Base-by-base conservation (phyloP, 2,797 vertebrate genomes). In the Characodon lateralis region DNA sequence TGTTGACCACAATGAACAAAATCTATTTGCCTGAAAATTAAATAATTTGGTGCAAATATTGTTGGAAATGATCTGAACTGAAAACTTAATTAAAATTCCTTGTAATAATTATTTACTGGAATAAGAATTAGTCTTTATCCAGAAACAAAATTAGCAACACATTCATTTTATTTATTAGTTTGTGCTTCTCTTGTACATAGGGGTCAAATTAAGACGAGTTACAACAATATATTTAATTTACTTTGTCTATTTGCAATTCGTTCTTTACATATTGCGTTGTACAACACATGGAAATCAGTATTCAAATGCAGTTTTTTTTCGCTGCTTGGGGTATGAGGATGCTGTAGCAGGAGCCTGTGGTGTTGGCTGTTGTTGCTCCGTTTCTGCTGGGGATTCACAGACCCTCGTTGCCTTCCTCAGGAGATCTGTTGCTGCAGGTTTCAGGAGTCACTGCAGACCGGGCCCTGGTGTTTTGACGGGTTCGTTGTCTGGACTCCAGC, bases 401-500 rank as follows among this genome's bases (percentile, higher is more conserved):
- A 24, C 8, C 2, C 12, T 3, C 13, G 3, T 28, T 46, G 28
- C 61, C 68, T 65, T 78, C 78, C 79, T 66, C 72, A 28, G 20
- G 6, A 24, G 22, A 50, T 68, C 3, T 68, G 71, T 22, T 31
- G 46, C 35, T 13, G 41, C n/a, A 35, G 28, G 26, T 1, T 39
- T 46, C 50, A 39, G 61, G 58, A 14, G 74, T 73, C 78, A 59
- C 78, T 51, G 69, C 24, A 20, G 72, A 51, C 35, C 8, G 39
- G 16, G n/a, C n/a, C 61, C 43, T 46, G 43, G 43, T 46, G 6
- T 59, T 41, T 69, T n/a, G 35, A 46, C 56, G 58, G 72, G 50
- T 65, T 79, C 43, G 73, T 79, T 69, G 72, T 79, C 82, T 77
- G 79, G 58, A 77, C 66, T 86, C 81, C 77, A 71, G 80, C 89